These are phyloP conservation scores for Reticulitermes lucifugus DNA, from an alignment of 2,888 invertebrate genomes.

Conservation along the genomic window DNA sequence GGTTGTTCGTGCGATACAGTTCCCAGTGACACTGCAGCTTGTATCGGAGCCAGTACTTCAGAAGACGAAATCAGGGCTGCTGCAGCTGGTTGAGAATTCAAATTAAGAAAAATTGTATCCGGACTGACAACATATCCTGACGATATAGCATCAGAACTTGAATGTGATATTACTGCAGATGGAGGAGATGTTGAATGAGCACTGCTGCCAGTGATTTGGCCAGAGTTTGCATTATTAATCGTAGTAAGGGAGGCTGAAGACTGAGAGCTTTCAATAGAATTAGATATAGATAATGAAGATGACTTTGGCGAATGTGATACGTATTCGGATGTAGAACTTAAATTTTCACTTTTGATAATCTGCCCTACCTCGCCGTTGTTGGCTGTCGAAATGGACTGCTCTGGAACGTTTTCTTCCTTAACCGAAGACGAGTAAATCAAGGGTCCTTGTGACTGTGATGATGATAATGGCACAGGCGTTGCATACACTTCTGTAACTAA, in stretches of 20 bases:
- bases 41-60: constrained; percentile 33
- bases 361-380: not conserved
- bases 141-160: not conserved
- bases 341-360: not conserved
- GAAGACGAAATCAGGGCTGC: constrained; percentile 19
- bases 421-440: not conserved
- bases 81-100: constrained; percentile 30
- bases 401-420: not conserved
- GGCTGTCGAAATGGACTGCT: not conserved
- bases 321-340: not conserved
- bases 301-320: not conserved
- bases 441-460: not conserved
- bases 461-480: not conserved
- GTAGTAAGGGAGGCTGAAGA: not conserved
- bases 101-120: constrained; percentile 34
- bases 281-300: not conserved
- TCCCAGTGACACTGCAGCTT: constrained; percentile 27
- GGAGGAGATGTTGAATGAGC: not conserved
- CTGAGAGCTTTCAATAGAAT: not conserved
- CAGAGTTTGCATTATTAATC: not conserved
- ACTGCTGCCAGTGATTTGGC: not conserved
- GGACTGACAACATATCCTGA: not conserved
- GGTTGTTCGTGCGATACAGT: not conserved
- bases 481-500: not conserved
- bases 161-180: not conserved